phyloP scores from a whole-genome alignment of 2,888 invertebrate genomes.

The Parnassius apollo region DNA sequence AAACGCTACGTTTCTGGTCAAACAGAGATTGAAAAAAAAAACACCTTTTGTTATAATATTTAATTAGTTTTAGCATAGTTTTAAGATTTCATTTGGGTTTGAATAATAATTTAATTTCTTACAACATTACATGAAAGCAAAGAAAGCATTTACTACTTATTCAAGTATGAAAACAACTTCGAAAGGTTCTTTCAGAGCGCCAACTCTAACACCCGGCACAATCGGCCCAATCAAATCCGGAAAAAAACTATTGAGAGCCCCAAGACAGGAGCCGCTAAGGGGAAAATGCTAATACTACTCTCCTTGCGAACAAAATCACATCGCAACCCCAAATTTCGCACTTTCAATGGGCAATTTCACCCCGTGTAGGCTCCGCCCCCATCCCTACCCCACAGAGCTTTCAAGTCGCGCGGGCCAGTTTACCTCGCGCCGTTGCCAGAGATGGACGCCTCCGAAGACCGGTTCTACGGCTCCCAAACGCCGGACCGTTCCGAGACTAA shows the following conservation, averaged over 20 bases:
- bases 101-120: too few species aligned
- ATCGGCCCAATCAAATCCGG: conserved; percentile 74
- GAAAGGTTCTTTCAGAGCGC: conserved; percentile 45
- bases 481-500: conserved; percentile 66
- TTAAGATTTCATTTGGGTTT: too few species aligned
- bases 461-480: conserved; percentile 62
- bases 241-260: conserved; percentile 49
- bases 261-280: conserved; percentile 59
- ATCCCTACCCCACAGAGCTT: conserved; percentile 40
- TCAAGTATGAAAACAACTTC: conserved; percentile 34
- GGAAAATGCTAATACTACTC: conserved; percentile 76
- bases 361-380: conserved; percentile 43
- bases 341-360: conserved; percentile 78
- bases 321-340: conserved; percentile 78
- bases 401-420: conserved; percentile 50
- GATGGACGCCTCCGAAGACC: conserved; percentile 72
- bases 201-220: conserved; percentile 64
- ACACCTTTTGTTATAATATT: too few species aligned
- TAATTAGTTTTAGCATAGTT: too few species aligned
- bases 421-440: conserved; percentile 50
- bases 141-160: conserved; percentile 17
- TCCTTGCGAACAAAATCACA: conserved; percentile 77
- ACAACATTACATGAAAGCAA: not conserved
- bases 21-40: too few species aligned
- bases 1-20: too few species aligned